Percentiles rank a stretch among this genome's conserved stretches.
phyloP scores from a whole-genome alignment of 2,113 vertebrate species.

The Osmerus eperlanus region DNA sequence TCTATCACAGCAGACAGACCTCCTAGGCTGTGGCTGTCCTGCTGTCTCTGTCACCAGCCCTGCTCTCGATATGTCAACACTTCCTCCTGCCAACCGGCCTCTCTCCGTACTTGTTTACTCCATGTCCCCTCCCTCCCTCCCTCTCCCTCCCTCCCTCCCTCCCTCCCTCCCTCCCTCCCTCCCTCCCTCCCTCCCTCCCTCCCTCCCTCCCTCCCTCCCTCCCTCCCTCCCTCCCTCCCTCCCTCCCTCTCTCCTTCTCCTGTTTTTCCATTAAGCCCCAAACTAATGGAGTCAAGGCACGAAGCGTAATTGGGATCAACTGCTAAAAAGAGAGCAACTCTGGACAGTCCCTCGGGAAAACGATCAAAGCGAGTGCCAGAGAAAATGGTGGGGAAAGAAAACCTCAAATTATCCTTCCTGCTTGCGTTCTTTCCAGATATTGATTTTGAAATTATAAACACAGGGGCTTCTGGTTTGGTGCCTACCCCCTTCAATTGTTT shows the following conservation, averaged over 20 bases:
- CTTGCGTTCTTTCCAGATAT: slow-evolving; percentile 18
- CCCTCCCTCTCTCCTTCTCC: neutral
- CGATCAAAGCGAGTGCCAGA: slow-evolving; percentile 35
- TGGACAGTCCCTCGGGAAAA: slow-evolving; percentile 27
- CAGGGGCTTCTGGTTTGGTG: slow-evolving; percentile 34
- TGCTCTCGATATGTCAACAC: slow-evolving; percentile 26
- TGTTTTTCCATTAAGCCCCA: slow-evolving; percentile 3
- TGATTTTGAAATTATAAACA: slow-evolving; percentile 48
- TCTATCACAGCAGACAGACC: neutral
- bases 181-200: neutral
- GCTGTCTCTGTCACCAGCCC: slow-evolving; percentile 6
- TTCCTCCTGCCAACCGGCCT: slow-evolving; percentile 10
- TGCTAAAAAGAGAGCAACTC: slow-evolving; percentile 35
- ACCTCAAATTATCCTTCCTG: too few species aligned
- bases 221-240: neutral
- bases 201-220: too few species aligned
- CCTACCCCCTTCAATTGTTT: slow-evolving; percentile 7
- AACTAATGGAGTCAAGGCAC: slow-evolving; percentile 22
- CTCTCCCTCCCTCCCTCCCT: too few species aligned
- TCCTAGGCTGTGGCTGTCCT: neutral
- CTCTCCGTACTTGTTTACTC: slow-evolving; percentile 23
- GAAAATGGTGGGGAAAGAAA: neutral
- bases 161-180: too few species aligned
- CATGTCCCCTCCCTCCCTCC: slow-evolving; percentile 4
- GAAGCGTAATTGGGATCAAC: slow-evolving; percentile 24